Evolutionary conservation across 2,888 invertebrate species (phyloP).

Genomic region (Tillus elongatus): DNA sequence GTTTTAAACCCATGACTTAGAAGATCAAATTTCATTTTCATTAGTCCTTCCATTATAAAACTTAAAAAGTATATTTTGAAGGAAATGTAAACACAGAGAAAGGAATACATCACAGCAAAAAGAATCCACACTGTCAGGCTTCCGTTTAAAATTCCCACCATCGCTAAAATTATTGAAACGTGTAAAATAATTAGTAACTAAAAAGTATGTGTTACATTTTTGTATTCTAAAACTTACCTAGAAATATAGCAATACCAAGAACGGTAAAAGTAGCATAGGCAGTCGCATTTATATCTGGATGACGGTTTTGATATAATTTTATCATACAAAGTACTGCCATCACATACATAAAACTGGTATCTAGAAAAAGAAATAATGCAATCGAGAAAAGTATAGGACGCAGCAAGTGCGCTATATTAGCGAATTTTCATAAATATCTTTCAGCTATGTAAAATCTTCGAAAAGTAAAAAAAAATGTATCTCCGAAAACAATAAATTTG

Average conservation of each 20-base stretch:
- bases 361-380: slow-evolving; percentile 47
- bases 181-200: not conserved
- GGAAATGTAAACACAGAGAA: slow-evolving; percentile 44
- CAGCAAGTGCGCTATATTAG: too few relatives aligned
- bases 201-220: not conserved
- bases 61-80: slow-evolving; percentile 39
- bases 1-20: slow-evolving; percentile 18
- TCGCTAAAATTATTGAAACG: slow-evolving; percentile 51
- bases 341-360: slow-evolving; percentile 89
- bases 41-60: slow-evolving; percentile 45
- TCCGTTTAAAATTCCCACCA: slow-evolving; percentile 58
- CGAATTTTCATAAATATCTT: too few relatives aligned
- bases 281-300: slow-evolving; percentile 77
- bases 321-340: slow-evolving; percentile 78
- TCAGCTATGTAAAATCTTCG: too few relatives aligned
- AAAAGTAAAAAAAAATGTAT: too few relatives aligned
- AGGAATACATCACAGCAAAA: slow-evolving; percentile 60
- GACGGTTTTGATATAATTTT: slow-evolving; percentile 78
- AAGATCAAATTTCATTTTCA: slow-evolving; percentile 52
- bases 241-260: slow-evolving; percentile 61
- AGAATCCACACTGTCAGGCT: slow-evolving; percentile 58
- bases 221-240: slow-evolving; percentile 42
- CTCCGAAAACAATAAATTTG: too few relatives aligned
- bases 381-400: too few relatives aligned
- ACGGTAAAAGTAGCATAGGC: slow-evolving; percentile 70